Percentiles rank a stretch among this genome's conserved stretches.
These are phyloP conservation scores for Urocolius indicus DNA, from an alignment of 2,113 vertebrate genomes.

Conservation along the genomic window DNA sequence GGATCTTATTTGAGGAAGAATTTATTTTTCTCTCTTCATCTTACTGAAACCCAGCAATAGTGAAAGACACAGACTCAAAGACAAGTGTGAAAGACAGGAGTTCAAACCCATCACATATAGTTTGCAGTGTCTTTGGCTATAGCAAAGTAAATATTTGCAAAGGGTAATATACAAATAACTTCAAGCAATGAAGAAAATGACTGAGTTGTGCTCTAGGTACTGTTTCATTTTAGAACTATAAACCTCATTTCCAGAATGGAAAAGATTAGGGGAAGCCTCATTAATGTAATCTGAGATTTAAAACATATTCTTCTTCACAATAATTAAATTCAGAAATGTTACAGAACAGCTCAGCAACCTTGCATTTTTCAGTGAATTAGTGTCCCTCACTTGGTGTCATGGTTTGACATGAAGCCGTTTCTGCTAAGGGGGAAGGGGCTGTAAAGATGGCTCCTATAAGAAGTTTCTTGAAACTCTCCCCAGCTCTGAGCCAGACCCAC, in stretches of 20 bases:
- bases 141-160: constrained; percentile 82
- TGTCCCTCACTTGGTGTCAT: constrained; percentile 54
- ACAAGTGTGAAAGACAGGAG: constrained; percentile 59
- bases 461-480: too few relatives aligned
- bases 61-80: constrained; percentile 54
- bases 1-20: constrained; percentile 24
- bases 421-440: too few relatives aligned
- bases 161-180: constrained; percentile 79
- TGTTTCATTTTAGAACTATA: constrained; percentile 80
- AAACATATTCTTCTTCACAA: constrained; percentile 65
- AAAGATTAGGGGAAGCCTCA: constrained; percentile 75
- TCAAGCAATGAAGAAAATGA: constrained; percentile 79
- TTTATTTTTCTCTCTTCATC: constrained; percentile 27
- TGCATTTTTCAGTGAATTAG: constrained; percentile 68
- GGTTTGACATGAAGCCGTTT: too few relatives aligned
- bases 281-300: constrained; percentile 73
- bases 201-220: constrained; percentile 76
- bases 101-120: constrained; percentile 62
- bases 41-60: constrained; percentile 22
- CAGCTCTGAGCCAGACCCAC: too few relatives aligned
- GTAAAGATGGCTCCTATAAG: too few relatives aligned
- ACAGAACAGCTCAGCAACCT: constrained; percentile 70
- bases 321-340: constrained; percentile 73
- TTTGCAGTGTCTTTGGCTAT: constrained; percentile 69
- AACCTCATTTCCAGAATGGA: constrained; percentile 75